Percentiles rank a stretch among this genome's conserved stretches.
Evolutionary conservation across 2,888 invertebrate genomes (phyloP).

Genomic region (Limulus polyphemus): DNA sequence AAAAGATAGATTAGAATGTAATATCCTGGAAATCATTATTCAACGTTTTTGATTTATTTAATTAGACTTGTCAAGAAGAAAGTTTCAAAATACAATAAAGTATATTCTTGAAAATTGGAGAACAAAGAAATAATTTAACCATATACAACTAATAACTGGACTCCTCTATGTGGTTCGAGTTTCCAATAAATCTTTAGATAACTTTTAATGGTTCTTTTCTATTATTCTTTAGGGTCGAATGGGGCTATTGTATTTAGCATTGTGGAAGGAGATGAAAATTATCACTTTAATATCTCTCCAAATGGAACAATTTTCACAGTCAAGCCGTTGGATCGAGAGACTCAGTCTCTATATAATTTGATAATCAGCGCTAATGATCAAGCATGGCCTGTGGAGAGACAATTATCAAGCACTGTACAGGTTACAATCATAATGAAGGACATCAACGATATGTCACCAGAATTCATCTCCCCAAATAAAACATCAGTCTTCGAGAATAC

Average conservation of each 20-base stretch:
- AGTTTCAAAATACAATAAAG: too few relatives aligned
- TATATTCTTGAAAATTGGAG: too few relatives aligned
- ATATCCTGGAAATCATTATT: too few relatives aligned
- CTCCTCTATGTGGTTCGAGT: too few relatives aligned
- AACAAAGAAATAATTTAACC: too few relatives aligned
- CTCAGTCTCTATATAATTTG: slow-evolving; percentile 63
- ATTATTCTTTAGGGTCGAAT: slow-evolving; percentile 55
- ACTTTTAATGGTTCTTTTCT: background rate
- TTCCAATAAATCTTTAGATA: too few relatives aligned
- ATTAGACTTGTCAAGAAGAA: too few relatives aligned
- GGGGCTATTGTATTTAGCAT: slow-evolving; percentile 70
- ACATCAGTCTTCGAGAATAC: slow-evolving; percentile 73
- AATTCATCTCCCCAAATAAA: slow-evolving; percentile 62
- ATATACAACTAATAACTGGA: too few relatives aligned
- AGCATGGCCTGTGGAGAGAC: slow-evolving; percentile 56
- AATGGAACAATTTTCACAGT: slow-evolving; percentile 75
- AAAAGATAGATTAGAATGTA: too few relatives aligned
- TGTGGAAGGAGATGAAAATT: slow-evolving; percentile 62
- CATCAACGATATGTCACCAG: slow-evolving; percentile 82
- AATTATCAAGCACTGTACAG: slow-evolving; percentile 74
- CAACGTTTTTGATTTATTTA: too few relatives aligned
- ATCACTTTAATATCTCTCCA: slow-evolving; percentile 61
- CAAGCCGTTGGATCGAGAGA: slow-evolving; percentile 67
- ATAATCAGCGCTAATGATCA: slow-evolving; percentile 71
- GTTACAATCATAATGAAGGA: slow-evolving; percentile 75